Conservation (phyloP, 2,113 vertebrate genomes). For the Tyto alba region DNA sequence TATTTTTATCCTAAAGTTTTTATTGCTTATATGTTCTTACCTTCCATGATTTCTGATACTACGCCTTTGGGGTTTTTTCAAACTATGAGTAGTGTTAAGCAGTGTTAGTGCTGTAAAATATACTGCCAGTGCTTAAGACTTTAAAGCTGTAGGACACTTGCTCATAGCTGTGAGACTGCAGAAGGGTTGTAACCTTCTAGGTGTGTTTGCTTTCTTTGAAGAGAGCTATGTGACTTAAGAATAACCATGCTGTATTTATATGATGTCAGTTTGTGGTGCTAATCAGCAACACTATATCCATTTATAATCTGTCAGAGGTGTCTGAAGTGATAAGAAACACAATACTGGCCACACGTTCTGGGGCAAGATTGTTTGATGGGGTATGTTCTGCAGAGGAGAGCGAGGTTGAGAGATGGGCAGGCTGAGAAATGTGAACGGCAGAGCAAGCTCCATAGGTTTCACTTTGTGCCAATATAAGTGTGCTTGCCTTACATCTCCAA, state of each 20-base stretch:
- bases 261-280: background rate
- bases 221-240: background rate
- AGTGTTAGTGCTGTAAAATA: background rate
- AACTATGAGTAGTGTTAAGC: background rate
- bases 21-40: background rate
- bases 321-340: background rate
- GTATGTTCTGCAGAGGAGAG: background rate
- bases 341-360: rapidly evolving
- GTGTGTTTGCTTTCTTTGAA: background rate
- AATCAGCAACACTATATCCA: background rate
- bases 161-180: background rate
- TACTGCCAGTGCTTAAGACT: background rate
- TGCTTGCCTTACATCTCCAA: background rate
- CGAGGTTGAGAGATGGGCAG: background rate
- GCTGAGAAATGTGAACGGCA: background rate
- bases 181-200: background rate
- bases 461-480: background rate
- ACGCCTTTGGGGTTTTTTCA: background rate
- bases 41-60: background rate
- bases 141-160: background rate
- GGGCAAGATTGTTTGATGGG: background rate
- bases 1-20: background rate
- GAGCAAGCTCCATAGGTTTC: background rate
- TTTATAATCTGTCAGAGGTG: background rate
- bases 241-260: background rate